Evolutionary conservation across 2,113 vertebrate species (phyloP).

Genomic region (Eleginops maclovinus): DNA sequence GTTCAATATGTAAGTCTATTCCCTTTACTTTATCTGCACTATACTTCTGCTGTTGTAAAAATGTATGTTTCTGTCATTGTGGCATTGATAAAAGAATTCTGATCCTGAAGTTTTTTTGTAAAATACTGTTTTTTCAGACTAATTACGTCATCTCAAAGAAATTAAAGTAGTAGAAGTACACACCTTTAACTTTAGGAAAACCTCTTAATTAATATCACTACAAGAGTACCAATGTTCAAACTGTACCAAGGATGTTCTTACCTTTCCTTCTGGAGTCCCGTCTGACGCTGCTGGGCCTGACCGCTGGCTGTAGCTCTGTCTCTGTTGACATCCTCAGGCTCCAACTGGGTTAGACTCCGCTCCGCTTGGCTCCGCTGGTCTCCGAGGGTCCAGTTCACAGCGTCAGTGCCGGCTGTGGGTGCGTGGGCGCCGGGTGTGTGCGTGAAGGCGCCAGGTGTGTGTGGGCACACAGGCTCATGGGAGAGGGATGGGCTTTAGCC

Average conservation of each 20-base stretch:
- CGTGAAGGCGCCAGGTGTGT: constrained; percentile 80
- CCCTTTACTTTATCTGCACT: too few relatives aligned
- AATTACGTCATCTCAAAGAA: neutral
- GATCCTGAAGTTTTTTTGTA: too few relatives aligned
- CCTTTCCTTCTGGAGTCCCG: constrained; percentile 99
- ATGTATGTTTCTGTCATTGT: too few relatives aligned
- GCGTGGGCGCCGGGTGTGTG: constrained; percentile 77
- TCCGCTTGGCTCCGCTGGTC: constrained; percentile 69
- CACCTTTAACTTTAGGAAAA: neutral
- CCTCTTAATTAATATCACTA: neutral
- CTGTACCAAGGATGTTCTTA: constrained; percentile 65
- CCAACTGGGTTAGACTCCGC: constrained; percentile 71
- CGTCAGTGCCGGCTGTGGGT: constrained; percentile 70
- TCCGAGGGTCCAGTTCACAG: constrained; percentile 71
- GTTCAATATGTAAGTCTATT: too few relatives aligned
- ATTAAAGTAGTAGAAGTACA: neutral
- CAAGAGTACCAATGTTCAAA: too few relatives aligned
- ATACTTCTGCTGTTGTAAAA: too few relatives aligned
- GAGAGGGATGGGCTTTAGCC: constrained; percentile 89
- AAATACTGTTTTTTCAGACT: too few relatives aligned
- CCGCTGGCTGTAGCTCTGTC: constrained; percentile 99
- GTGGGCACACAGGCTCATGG: constrained; percentile 92
- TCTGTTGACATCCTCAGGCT: constrained; percentile 98
- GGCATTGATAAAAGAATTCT: too few relatives aligned
- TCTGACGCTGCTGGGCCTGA: constrained; percentile 98